Base-by-base conservation (phyloP, 2,888 invertebrate species). In the Chrysolina oricalcia region DNA sequence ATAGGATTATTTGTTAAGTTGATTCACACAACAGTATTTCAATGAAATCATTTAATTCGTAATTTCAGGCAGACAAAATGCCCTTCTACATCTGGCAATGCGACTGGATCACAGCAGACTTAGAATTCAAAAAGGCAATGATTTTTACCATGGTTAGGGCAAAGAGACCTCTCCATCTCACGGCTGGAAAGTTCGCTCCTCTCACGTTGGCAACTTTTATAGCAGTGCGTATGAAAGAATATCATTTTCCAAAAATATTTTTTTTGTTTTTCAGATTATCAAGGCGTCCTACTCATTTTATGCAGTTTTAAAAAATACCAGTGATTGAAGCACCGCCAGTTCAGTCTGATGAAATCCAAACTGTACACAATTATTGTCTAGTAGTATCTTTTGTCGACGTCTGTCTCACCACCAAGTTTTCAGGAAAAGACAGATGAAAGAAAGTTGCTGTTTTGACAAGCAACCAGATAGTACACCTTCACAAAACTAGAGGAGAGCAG, bases 131-230 rank as follows among this genome's bases (percentile, higher is more conserved):
- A 70, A 83, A 80, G 50, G 82, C 80, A 4, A 85, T 87, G 85
- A 81, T 87, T 27, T 83, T 87, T 46, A 87, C 86, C 21, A 88
- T 88, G 86, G 81, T 83, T 17, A 77, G 87, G 67, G 81, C 86
- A 76, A 83, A 83, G 72, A 83, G 82, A 78, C 86, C 86, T 0
- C 76, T 88, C 15, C 82, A 83, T 80, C 80, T 88, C 41, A 88
- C 87, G 4, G 86, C 86, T 46, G 87, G 87, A 59, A 85, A 86
- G 81, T 87, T 88, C 78, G 85, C 85, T 46, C 87, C 87, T 5
- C 78, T 88, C 6, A 88, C 86, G 17, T 75, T 88, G 66, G 72
- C 83, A 9, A 88, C 87, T 9, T 86, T 86, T 74, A 83, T 87
- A 74, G 80, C 85, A 17, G 87, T 88, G 79, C 78, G 83, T 81